These are phyloP conservation scores for Pseudochirops cupreus DNA, from an alignment of 2,797 vertebrate species.

Conservation along the genomic window DNA sequence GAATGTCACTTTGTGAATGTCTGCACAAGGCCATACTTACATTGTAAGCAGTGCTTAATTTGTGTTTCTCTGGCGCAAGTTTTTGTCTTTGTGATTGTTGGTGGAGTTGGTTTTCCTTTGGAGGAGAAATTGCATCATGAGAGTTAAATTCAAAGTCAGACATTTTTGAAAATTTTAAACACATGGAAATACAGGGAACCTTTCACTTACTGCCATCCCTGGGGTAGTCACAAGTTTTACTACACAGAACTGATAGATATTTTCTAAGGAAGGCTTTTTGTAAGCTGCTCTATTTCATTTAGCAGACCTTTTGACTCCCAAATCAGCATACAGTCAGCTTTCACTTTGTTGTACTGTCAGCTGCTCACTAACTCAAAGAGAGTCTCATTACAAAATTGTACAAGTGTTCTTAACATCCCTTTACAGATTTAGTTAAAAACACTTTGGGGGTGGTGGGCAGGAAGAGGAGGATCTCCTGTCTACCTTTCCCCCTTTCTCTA, in stretches of 20 bases:
- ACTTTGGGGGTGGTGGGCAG: background rate
- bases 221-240: constrained; percentile 35
- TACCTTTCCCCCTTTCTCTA: background rate
- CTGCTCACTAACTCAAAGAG: background rate
- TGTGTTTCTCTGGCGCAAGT: constrained; percentile 98
- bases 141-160: constrained; percentile 57
- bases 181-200: constrained; percentile 70
- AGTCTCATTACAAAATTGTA: background rate
- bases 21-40: constrained; percentile 81
- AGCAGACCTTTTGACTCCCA: constrained; percentile 54
- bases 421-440: background rate
- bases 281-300: background rate
- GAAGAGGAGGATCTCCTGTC: background rate
- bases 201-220: constrained; percentile 71
- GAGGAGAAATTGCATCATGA: constrained; percentile 59
- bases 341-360: constrained; percentile 14
- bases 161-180: constrained; percentile 59
- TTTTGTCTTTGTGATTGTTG: constrained; percentile 99
- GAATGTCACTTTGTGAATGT: constrained; percentile 26
- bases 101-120: constrained; percentile 99
- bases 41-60: constrained; percentile 89
- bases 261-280: background rate
- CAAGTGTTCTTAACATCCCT: background rate
- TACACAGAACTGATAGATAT: background rate
- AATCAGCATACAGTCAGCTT: constrained; percentile 32